Evolutionary conservation across 2,797 vertebrate species (phyloP).

Genomic region (Halcyon chelicuti): DNA sequence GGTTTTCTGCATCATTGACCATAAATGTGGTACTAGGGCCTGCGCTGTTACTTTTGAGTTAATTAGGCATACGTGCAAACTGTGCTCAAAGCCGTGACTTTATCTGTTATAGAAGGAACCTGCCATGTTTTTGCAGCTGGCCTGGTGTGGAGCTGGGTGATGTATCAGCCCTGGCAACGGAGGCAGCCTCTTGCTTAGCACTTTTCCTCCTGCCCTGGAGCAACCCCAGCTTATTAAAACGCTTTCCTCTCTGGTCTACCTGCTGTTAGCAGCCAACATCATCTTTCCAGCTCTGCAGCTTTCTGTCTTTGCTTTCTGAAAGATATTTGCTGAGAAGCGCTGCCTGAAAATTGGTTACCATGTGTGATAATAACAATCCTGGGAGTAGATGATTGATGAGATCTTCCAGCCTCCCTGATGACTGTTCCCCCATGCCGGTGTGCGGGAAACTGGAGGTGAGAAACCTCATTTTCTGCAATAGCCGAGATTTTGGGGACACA

Average conservation of each 20-base stretch:
- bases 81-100: not conserved
- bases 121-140: rapidly evolving
- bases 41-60: not conserved
- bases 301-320: not conserved
- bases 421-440: rapidly evolving
- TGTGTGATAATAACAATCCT: not conserved
- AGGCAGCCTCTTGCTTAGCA: not conserved
- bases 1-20: not conserved
- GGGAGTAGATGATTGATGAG: not conserved
- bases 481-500: not conserved
- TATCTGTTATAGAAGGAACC: not conserved
- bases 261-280: not conserved
- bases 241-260: not conserved
- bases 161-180: rapidly evolving
- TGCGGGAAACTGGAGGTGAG: not conserved
- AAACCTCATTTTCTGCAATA: not conserved
- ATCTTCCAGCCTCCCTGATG: not conserved
- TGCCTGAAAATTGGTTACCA: not conserved
- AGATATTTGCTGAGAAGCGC: not conserved
- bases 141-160: not conserved
- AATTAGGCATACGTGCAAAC: not conserved
- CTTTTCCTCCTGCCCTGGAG: not conserved
- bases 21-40: not conserved
- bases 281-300: not conserved
- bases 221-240: not conserved